A percentile compares a stretch with the other conserved stretches of the same genome.
These are phyloP conservation scores for Sturnira hondurensis DNA, from an alignment of 2,113 vertebrate species.

Conservation along the genomic window DNA sequence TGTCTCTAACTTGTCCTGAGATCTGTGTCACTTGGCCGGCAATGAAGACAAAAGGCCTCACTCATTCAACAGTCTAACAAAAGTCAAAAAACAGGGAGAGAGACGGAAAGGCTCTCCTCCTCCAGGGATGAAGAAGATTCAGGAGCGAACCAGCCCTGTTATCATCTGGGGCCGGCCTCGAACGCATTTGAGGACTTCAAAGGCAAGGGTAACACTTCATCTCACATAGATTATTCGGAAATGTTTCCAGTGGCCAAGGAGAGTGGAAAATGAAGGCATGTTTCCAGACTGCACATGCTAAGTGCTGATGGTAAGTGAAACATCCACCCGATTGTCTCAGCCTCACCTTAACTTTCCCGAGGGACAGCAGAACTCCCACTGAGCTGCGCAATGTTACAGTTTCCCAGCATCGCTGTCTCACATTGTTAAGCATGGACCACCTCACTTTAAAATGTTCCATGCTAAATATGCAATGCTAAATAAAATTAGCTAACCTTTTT, in stretches of 20 bases:
- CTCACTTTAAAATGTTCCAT: not conserved
- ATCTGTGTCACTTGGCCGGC: slow-evolving; percentile 37
- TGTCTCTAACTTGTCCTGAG: not conserved
- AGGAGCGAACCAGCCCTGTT: not conserved
- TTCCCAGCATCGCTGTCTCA: not conserved
- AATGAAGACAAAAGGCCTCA: not conserved
- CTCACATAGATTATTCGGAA: not conserved
- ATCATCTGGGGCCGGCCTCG: not conserved
- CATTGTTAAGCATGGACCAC: not conserved
- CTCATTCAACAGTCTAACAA: not conserved
- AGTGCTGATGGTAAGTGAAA: not conserved
- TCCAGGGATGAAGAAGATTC: not conserved
- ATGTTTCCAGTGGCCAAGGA: not conserved
- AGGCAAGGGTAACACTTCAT: not conserved
- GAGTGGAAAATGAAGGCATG: not conserved
- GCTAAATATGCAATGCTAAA: not conserved
- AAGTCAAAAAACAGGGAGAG: not conserved
- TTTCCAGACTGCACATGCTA: not conserved
- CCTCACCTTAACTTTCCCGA: not conserved
- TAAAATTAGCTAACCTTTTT: not conserved
- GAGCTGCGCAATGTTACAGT: not conserved
- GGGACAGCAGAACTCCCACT: not conserved
- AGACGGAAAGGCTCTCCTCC: no score
- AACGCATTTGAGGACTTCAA: not conserved
- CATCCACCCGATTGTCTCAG: not conserved